Base-by-base conservation (phyloP, 2,113 vertebrate species). In the Perccottus glenii region DNA sequence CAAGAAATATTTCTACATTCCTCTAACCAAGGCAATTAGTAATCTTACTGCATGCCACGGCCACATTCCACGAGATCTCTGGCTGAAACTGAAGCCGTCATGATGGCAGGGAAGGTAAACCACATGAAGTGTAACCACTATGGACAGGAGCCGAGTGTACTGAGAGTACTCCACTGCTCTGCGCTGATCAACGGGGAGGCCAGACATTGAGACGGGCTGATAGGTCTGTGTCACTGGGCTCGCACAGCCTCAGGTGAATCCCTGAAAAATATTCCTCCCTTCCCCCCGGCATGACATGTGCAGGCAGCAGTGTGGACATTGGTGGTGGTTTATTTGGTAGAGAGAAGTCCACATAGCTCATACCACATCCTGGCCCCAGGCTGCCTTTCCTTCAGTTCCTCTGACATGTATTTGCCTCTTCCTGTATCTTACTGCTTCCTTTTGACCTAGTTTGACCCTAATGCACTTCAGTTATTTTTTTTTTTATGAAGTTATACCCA, bases 121-220 rank as follows among this genome's bases (percentile, higher is more conserved):
- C 86, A 79, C 83, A 85, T 79, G 78, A 78, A 68, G 78, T 67
- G 73, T 80, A 81, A 81, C 74, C 75, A 74, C 75, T 70, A 70
- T 45, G 78, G 82, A 83, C 86, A 77, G 71, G 64, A 71, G 78
- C 71, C 79, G 80, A 69, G 78, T 79, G 73, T 36, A 87, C 76
- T 72, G 53, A 49, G 78, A 73, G 80, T 77, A 38, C 77, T 80
- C 51, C 36, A 32, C 70, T 61, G 71, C 67, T 81, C 4, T 45
- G 75, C 11, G 9, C 64, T 48, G 3, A 71, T 64, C 63, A 56
- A 61, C 66, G 56, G 73, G 70, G 75, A 80, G 71, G 38, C 74
- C 64, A 52, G 42, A 15, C 44, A 19, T 65, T 48, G 27, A 62
- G 49, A 44, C 64, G 47, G 73, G 65, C 56, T n/a, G n/a, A 73